phyloP scores from a whole-genome alignment of 2,797 vertebrate species.

The Cryptoblepharus egeriae region DNA sequence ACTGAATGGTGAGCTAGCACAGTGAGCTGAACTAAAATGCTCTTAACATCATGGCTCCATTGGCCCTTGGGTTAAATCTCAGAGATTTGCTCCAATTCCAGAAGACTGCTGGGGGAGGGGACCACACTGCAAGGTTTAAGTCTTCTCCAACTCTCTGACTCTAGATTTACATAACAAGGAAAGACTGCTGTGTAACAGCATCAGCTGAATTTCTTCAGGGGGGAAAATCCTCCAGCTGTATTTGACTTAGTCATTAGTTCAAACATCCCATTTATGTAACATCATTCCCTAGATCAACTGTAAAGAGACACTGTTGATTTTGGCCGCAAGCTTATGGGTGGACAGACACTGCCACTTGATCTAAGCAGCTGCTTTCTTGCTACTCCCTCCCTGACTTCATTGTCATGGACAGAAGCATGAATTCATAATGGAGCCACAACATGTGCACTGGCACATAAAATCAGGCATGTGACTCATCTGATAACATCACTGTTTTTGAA shows the following conservation, averaged over 20 bases:
- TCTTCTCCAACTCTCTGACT: conserved; percentile 51
- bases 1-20: too few relatives aligned
- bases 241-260: conserved; percentile 64
- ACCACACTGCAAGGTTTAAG: conserved; percentile 35
- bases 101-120: neutral
- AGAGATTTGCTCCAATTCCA: conserved; percentile 30
- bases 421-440: conserved; percentile 55
- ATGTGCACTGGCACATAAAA: conserved; percentile 38
- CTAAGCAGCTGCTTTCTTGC: conserved; percentile 54
- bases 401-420: conserved; percentile 57
- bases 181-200: conserved; percentile 59
- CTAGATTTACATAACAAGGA: conserved; percentile 68
- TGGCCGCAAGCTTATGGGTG: conserved; percentile 47
- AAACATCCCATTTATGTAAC: conserved; percentile 61
- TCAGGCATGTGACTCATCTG: conserved; percentile 59
- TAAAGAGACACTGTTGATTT: conserved; percentile 61
- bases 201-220: conserved; percentile 59
- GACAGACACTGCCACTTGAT: conserved; percentile 58
- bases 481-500: conserved; percentile 57
- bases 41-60: neutral
- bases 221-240: conserved; percentile 62
- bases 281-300: conserved; percentile 51
- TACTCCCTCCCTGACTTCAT: conserved; percentile 44
- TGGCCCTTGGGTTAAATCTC: neutral
- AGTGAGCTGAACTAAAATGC: too few relatives aligned